Percentiles rank a stretch among this genome's conserved stretches.
phyloP scores from a whole-genome alignment of 2,888 invertebrate species.

The Fragum whitleyi region DNA sequence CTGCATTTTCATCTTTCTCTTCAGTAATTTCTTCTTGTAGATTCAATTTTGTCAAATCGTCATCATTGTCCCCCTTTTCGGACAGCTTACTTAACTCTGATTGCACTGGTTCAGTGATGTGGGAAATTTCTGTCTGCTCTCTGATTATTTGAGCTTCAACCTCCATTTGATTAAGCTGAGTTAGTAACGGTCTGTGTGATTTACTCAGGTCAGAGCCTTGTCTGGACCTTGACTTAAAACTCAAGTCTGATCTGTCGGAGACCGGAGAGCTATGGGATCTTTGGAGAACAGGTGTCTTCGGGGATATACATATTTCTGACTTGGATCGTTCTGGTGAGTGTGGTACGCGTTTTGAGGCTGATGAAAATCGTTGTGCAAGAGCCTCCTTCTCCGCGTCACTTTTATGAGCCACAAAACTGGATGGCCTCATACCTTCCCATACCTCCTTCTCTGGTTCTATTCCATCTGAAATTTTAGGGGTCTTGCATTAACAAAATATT shows the following conservation, averaged over 20 bases:
- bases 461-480: slow-evolving; percentile 27
- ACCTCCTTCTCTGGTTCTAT: slow-evolving; percentile 49
- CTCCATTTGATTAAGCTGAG: slow-evolving; percentile 60
- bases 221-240: slow-evolving; percentile 36
- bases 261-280: slow-evolving; percentile 61
- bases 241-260: slow-evolving; percentile 45
- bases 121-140: slow-evolving; percentile 64
- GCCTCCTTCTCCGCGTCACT: slow-evolving; percentile 10
- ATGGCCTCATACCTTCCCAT: slow-evolving; percentile 58
- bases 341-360: not conserved
- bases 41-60: slow-evolving; percentile 30
- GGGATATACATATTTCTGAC: slow-evolving; percentile 49
- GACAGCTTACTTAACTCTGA: slow-evolving; percentile 42
- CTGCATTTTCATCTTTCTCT: slow-evolving; percentile 32
- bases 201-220: slow-evolving; percentile 37
- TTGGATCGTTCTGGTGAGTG: slow-evolving; percentile 55
- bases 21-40: slow-evolving; percentile 47
- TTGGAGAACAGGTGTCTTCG: slow-evolving; percentile 49
- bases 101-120: slow-evolving; percentile 49
- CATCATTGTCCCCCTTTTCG: slow-evolving; percentile 37
- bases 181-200: slow-evolving; percentile 51
- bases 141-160: slow-evolving; percentile 57
- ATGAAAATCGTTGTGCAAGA: slow-evolving; percentile 1
- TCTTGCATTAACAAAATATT: slow-evolving; percentile 7
- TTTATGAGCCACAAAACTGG: slow-evolving; percentile 45